Percentiles rank a stretch among this genome's conserved stretches.
phyloP scores from a whole-genome alignment of 2,113 vertebrate genomes.

The Hystrix cristata region DNA sequence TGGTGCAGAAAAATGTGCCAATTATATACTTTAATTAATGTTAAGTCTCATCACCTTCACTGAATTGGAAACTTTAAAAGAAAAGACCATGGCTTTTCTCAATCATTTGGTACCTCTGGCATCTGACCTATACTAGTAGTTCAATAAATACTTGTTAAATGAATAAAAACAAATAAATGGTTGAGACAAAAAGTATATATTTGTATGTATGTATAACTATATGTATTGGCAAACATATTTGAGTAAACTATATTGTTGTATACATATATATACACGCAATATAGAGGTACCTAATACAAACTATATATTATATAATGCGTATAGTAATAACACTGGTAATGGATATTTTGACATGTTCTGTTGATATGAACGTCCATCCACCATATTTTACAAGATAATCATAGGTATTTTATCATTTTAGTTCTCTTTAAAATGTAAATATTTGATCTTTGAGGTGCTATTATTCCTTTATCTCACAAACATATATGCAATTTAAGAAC shows the following conservation, averaged over 20 bases:
- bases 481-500: not conserved
- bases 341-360: not conserved
- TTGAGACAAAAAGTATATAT: not conserved
- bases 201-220: not conserved
- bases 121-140: not conserved
- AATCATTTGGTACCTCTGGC: not conserved
- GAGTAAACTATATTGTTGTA: not conserved
- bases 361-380: not conserved
- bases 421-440: not conserved
- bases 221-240: not conserved
- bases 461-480: not conserved
- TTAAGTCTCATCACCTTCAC: not conserved
- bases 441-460: not conserved
- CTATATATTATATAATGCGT: not conserved
- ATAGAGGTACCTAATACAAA: not conserved
- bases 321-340: not conserved
- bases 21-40: not conserved
- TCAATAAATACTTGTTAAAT: not conserved
- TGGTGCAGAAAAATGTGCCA: rapidly evolving
- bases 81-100: not conserved
- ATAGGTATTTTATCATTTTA: not conserved
- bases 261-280: not conserved
- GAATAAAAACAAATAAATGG: not conserved
- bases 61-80: not conserved
- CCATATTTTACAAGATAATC: not conserved